Conservation (phyloP, 2,888 invertebrate species). For the Willowsia nigromaculata region DNA sequence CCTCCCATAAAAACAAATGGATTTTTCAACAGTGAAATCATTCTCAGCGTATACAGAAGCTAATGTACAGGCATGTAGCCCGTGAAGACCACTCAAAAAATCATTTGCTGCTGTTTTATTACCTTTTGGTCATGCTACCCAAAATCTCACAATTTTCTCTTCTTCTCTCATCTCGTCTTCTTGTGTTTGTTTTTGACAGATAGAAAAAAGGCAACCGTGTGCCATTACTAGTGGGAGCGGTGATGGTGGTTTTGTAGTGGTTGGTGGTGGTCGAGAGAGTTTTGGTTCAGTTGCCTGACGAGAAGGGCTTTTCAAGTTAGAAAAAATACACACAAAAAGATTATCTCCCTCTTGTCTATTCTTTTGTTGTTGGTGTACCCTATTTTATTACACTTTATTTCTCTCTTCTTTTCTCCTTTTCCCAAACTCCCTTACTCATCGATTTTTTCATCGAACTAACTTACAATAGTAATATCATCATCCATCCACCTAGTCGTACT, state of each 20-base stretch:
- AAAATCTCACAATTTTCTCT: neutral
- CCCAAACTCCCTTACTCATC: neutral
- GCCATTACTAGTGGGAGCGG: neutral
- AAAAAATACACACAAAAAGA: conserved; percentile 28
- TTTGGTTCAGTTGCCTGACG: neutral
- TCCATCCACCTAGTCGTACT: neutral
- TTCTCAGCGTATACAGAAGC: neutral
- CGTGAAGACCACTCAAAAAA: conserved; percentile 37
- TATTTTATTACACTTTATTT: conserved; percentile 10
- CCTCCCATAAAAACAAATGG: conserved; percentile 18
- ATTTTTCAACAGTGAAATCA: conserved; percentile 1
- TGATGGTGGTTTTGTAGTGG: neutral
- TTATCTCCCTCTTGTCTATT: conserved; percentile 4
- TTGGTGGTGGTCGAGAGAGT: neutral
- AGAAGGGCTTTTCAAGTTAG: neutral
- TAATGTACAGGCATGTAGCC: neutral
- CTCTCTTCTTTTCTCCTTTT: neutral
- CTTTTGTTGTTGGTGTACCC: conserved; percentile 14
- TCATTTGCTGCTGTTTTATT: conserved; percentile 42
- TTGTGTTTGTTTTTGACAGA: conserved; percentile 44
- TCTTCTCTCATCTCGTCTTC: neutral
- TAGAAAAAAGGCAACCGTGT: conserved; percentile 19
- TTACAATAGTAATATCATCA: neutral
- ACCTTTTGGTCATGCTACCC: conserved; percentile 9
- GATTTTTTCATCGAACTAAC: conserved; percentile 47